A percentile compares a stretch with the other conserved stretches of the same genome.
phyloP scores from a whole-genome alignment of 2,113 vertebrate species.

The Festucalex cinctus region DNA sequence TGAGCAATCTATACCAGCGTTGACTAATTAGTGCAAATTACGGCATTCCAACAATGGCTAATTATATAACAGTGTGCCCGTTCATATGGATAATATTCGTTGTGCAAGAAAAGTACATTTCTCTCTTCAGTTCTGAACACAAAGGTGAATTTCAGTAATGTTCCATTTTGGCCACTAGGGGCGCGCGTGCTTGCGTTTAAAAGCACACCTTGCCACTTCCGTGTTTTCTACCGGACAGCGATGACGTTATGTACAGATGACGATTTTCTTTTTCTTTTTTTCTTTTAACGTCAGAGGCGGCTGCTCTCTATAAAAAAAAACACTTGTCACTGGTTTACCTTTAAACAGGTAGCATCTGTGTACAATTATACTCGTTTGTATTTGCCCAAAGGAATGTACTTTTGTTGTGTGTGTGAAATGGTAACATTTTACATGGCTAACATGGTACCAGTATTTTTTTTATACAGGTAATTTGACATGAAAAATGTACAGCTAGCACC shows the following conservation, averaged over 20 bases:
- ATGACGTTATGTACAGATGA: neutral
- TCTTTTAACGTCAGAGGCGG: neutral
- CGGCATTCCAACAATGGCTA: too few species aligned
- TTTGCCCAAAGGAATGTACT: neutral
- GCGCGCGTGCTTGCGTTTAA: neutral
- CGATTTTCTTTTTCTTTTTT: neutral
- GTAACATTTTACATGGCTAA: neutral
- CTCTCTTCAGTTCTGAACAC: neutral
- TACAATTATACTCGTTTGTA: neutral
- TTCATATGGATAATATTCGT: too few species aligned
- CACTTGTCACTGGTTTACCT: neutral
- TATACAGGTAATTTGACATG: conserved; percentile 18
- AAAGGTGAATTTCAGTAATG: neutral
- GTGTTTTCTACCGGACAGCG: neutral
- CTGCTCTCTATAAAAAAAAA: neutral
- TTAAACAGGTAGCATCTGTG: neutral
- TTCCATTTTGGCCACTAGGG: neutral
- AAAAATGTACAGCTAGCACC: neutral
- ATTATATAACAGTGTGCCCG: too few species aligned
- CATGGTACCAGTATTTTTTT: neutral
- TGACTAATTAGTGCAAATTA: too few species aligned
- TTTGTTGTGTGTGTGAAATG: neutral
- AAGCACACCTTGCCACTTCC: neutral
- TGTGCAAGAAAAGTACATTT: neutral
- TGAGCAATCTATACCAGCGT: too few species aligned